Percentiles rank a stretch among this genome's conserved stretches.
phyloP scores from a whole-genome alignment of 2,113 vertebrate genomes.

The Lophochroa leadbeateri region DNA sequence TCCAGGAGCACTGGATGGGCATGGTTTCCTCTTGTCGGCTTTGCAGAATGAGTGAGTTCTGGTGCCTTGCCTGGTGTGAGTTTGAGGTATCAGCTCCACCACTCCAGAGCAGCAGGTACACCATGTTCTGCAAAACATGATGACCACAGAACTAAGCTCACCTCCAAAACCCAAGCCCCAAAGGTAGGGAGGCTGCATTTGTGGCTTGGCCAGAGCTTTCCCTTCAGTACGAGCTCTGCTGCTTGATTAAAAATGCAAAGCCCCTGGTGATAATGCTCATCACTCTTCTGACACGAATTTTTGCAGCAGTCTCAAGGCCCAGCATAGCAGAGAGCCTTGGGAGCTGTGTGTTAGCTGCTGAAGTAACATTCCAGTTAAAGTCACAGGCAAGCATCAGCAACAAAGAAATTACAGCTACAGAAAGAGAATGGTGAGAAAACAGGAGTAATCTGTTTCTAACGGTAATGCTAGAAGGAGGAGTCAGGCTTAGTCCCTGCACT shows the following conservation, averaged over 20 bases:
- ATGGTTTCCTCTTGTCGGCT: background rate
- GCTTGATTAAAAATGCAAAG: background rate
- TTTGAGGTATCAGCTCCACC: background rate
- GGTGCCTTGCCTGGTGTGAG: too few species aligned
- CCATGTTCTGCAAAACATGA: background rate
- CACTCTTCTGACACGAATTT: background rate
- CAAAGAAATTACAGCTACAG: background rate
- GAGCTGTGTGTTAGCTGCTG: background rate
- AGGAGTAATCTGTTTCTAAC: background rate
- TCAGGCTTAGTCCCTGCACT: background rate
- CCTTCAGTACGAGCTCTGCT: background rate
- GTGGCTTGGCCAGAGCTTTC: background rate
- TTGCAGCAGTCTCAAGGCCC: background rate
- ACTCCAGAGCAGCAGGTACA: background rate
- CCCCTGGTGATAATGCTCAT: background rate
- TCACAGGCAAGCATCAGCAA: background rate
- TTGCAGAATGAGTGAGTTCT: fast-evolving
- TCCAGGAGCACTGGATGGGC: background rate
- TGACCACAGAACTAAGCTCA: background rate
- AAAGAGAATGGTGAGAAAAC: background rate
- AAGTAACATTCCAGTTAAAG: background rate
- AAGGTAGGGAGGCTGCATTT: background rate
- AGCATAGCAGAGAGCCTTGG: fast-evolving
- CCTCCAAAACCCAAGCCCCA: background rate
- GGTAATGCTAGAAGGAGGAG: background rate